phyloP scores from a whole-genome alignment of 2,113 vertebrate genomes.

The Pelusios castaneus region DNA sequence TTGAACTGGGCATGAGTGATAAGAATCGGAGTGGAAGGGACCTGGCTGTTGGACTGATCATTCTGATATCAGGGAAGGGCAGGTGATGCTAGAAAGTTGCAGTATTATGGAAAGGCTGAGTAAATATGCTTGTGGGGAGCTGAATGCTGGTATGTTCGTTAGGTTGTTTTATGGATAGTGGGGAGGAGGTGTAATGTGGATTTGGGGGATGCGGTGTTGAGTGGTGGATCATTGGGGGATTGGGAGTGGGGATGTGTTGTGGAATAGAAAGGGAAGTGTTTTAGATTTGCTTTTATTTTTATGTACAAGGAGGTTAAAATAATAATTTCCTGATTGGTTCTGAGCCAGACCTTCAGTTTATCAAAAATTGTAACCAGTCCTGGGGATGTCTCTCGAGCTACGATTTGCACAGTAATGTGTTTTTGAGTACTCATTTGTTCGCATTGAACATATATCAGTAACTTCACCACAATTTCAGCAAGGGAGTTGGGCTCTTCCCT shows the following conservation, averaged over 20 bases:
- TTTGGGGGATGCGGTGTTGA: neutral
- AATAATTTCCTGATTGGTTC: neutral
- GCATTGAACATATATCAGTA: neutral
- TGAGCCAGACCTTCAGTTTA: neutral
- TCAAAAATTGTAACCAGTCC: neutral
- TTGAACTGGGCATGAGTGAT: neutral
- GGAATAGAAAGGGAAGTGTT: neutral
- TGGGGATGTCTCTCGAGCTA: neutral
- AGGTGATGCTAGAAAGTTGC: neutral
- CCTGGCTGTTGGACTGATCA: fast-evolving
- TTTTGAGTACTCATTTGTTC: neutral
- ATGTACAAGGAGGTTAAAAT: neutral
- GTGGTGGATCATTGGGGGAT: neutral
- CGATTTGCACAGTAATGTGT: neutral
- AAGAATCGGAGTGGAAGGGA: fast-evolving
- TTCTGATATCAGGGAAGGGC: neutral
- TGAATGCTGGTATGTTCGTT: fast-evolving
- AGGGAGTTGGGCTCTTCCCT: neutral
- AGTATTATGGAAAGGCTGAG: neutral
- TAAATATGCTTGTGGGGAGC: neutral
- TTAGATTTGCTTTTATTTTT: neutral
- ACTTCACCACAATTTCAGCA: neutral
- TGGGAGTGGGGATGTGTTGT: neutral
- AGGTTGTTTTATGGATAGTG: neutral
- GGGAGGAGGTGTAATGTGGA: neutral